These are phyloP conservation scores for Crotalus viridis DNA, from an alignment of 2,113 vertebrate species.

Conservation along the genomic window DNA sequence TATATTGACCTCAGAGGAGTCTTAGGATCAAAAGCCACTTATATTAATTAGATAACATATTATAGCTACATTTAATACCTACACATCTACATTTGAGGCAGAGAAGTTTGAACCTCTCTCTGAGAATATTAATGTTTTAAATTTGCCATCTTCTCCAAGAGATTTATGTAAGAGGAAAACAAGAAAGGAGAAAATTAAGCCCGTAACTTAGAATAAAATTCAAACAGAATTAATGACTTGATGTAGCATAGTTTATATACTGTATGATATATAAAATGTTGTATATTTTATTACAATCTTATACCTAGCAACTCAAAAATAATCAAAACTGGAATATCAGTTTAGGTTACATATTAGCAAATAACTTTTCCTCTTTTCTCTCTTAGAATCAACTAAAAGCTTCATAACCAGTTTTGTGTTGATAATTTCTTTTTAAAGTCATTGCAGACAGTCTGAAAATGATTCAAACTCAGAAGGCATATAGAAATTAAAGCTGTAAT, in stretches of 20 bases:
- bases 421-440: not conserved
- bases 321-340: not conserved
- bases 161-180: not conserved
- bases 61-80: not conserved
- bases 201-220: not conserved
- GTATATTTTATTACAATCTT: not conserved
- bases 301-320: not conserved
- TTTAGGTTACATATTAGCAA: not conserved
- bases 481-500: slow-evolving; percentile 23
- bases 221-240: not conserved
- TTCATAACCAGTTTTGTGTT: not conserved
- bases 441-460: not conserved
- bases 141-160: not conserved
- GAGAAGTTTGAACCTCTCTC: not conserved
- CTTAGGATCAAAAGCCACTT: not conserved
- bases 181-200: not conserved
- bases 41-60: not conserved
- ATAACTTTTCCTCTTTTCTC: not conserved
- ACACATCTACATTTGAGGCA: too few species aligned
- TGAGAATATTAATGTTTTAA: not conserved
- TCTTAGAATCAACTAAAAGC: not conserved
- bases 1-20: not conserved
- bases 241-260: not conserved
- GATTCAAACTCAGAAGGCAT: not conserved
- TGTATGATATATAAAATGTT: not conserved